Evolutionary conservation across 2,888 invertebrate genomes (phyloP), one percentile per base, ranked within the genome.

Genomic region (Sminthurides aquaticus): DNA sequence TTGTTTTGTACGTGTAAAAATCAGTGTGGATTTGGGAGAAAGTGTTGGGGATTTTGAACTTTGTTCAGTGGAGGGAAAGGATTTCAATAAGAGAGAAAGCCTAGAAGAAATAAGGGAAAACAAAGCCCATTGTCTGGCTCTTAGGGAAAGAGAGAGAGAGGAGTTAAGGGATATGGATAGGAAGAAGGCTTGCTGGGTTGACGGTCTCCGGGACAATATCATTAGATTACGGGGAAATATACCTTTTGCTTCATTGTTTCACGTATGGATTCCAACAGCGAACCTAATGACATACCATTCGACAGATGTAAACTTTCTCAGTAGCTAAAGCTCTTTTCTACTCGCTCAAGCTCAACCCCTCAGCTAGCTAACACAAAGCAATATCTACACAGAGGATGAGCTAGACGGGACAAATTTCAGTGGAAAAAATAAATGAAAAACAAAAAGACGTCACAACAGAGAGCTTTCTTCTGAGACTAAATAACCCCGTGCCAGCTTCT

Each of bases 261-360:
- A 58, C 59, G 64, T 64, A 52, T 59, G 59, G 64, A 64, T 64
- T 59, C 64, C 64, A 64, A 34, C 64, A 64, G 64, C 64, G 64
- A 55, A 56, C 60, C 65, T 65, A 65, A 65, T 65, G 65, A 65
- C 65, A 65, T 59, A 49, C 62, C 22, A 55, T 62, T 55, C 62
- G 34, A 54, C 63, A 63, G 63, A 63, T 63, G 63, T 63, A 57
- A 34, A 63, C 63, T 57, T 63, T 63, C 63, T 62, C 62, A 62
- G 62, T 62, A 25, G 54, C 57, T 20, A 18, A 8, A 25, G 24
- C 29, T 20, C 56, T 26, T 2, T n/a, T 52, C 49, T 15, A 34
- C 15, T 5, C 57, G 5, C 27, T 25, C 26, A 8, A 20, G 15
- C 49, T 20, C 57, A 18, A 11, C 8, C 15, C 24, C 28, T 28